phyloP scores from a whole-genome alignment of 1,140 invertebrate species.

The Papilio glaucus region DNA sequence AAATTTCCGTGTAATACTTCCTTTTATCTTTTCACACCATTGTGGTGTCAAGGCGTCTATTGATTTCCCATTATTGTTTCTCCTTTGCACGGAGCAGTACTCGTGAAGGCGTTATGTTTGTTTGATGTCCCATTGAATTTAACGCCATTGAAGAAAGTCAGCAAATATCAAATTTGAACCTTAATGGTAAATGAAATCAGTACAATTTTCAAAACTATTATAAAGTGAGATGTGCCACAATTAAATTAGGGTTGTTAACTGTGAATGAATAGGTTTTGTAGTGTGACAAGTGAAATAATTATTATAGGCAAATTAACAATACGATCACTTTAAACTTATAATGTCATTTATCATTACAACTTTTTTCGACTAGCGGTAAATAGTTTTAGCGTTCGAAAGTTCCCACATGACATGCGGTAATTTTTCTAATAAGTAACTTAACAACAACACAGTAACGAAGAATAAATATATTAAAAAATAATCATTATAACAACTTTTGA shows the following conservation, averaged over 20 bases:
- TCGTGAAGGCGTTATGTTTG: conserved; percentile 74
- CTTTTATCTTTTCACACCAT: conserved; percentile 74
- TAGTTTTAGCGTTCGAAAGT: neutral
- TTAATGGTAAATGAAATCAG: neutral
- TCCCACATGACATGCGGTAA: neutral
- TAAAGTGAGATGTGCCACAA: neutral
- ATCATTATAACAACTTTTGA: too few relatives aligned
- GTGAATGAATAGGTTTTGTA: conserved; percentile 74
- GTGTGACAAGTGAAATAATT: conserved; percentile 69
- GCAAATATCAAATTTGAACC: conserved; percentile 11
- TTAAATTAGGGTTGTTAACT: conserved; percentile 50
- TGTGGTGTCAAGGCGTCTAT: conserved; percentile 73
- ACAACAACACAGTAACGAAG: too few relatives aligned
- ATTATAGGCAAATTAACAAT: conserved; percentile 42
- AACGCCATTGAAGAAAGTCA: neutral
- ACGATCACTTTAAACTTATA: neutral
- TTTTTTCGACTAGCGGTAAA: neutral
- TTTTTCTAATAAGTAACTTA: too few relatives aligned
- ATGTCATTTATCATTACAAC: neutral
- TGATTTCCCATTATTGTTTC: conserved; percentile 75
- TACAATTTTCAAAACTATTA: neutral
- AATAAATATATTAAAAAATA: too few relatives aligned
- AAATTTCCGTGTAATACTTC: conserved; percentile 80
- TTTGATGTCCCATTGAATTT: conserved; percentile 60
- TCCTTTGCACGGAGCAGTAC: conserved; percentile 55